Evolutionary conservation across 2,888 invertebrate genomes (phyloP).

Genomic region (Xylota segnis): DNA sequence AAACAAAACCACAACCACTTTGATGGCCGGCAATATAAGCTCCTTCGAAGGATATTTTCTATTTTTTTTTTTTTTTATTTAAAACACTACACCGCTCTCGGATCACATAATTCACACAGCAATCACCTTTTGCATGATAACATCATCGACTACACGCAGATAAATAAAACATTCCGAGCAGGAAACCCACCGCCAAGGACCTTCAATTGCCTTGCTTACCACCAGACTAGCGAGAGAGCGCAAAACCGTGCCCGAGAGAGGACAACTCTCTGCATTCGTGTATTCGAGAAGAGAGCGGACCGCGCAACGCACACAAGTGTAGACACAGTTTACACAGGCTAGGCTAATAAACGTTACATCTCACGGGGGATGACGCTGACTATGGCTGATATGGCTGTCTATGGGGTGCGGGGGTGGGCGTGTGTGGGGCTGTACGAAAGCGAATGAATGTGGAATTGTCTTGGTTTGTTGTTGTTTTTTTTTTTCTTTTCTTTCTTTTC

Average conservation of each 20-base stretch:
- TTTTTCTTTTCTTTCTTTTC: not conserved
- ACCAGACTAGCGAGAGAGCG: slow-evolving; percentile 26
- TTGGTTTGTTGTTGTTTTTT: slow-evolving; percentile 25
- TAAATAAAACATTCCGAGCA: slow-evolving; percentile 62
- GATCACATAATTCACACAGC: slow-evolving; percentile 46
- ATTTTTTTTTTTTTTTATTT: not conserved
- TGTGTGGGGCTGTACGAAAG: not conserved
- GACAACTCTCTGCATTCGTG: no score
- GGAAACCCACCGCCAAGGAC: slow-evolving; percentile 68
- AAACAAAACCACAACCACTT: slow-evolving; percentile 25
- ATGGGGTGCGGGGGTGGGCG: no score
- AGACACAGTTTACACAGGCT: slow-evolving; percentile 35
- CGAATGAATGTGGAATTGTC: slow-evolving; percentile 31
- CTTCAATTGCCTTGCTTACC: slow-evolving; percentile 17
- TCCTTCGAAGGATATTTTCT: slow-evolving; percentile 15
- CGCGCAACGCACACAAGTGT: slow-evolving; percentile 50
- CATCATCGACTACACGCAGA: slow-evolving; percentile 60
- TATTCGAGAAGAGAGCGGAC: slow-evolving; percentile 18
- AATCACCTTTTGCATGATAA: slow-evolving; percentile 57
- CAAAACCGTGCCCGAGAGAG: slow-evolving; percentile 20
- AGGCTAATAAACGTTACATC: slow-evolving; percentile 60
- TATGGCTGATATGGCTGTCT: no score
- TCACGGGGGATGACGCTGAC: slow-evolving; percentile 53
- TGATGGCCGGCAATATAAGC: slow-evolving; percentile 8
- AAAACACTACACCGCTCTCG: slow-evolving; percentile 24